Percentiles rank a stretch among this genome's conserved stretches.
Evolutionary conservation across 2,797 vertebrate genomes (phyloP).

Genomic region (Eurystomus glaucurus): DNA sequence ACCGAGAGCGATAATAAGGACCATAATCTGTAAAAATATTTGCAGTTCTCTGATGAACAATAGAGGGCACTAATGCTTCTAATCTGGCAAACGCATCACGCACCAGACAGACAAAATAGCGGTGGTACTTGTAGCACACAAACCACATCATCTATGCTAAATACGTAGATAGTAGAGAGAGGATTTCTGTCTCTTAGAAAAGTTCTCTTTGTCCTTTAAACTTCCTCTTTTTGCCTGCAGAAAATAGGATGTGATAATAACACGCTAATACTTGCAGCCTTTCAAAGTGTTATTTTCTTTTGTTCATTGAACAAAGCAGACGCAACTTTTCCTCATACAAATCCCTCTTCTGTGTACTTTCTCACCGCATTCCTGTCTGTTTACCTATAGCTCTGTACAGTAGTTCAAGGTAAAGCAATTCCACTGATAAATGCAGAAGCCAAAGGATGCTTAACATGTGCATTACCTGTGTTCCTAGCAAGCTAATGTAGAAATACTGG

Average conservation of each 20-base stretch:
- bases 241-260: conserved; percentile 56
- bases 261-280: conserved; percentile 7
- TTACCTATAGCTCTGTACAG: conserved; percentile 5
- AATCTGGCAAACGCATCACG: conserved; percentile 83
- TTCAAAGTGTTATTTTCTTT: conserved; percentile 64
- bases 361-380: conserved; percentile 32
- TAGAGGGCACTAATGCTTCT: conserved; percentile 96
- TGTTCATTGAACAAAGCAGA: conserved; percentile 66
- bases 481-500: background rate
- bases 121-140: conserved; percentile 22
- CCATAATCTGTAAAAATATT: conserved; percentile 50
- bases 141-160: conserved; percentile 56
- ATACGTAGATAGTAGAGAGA: conserved; percentile 26
- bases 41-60: conserved; percentile 90
- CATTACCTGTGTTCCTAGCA: background rate
- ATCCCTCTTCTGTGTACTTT: conserved; percentile 48
- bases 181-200: conserved; percentile 56
- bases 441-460: background rate
- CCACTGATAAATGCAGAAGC: background rate
- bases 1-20: conserved; percentile 3
- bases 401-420: conserved; percentile 46
- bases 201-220: conserved; percentile 64
- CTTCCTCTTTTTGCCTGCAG: background rate
- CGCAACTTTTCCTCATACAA: conserved; percentile 27
- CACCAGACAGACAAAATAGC: conserved; percentile 29